Percentiles rank a stretch among this genome's conserved stretches.
Conservation (phyloP, 2,113 vertebrate species). For the Miniopterus natalensis region DNA sequence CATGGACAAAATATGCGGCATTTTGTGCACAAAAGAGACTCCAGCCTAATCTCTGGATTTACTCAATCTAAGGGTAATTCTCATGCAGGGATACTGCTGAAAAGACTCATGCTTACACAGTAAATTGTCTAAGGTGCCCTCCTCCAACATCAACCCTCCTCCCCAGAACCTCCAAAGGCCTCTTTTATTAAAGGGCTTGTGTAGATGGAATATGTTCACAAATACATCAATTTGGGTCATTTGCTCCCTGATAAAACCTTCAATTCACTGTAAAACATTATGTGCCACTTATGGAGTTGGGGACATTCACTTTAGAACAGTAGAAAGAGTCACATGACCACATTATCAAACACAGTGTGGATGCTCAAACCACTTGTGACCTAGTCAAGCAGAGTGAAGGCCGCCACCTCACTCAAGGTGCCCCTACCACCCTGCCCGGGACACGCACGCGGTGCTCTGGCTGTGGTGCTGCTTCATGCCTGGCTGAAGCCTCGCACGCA, state of each 20-base stretch:
- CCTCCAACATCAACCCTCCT: background rate
- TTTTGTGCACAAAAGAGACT: constrained; percentile 76
- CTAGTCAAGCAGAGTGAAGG: constrained; percentile 55
- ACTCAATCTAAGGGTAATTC: constrained; percentile 61
- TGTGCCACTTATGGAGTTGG: background rate
- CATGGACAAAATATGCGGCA: constrained; percentile 68
- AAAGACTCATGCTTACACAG: constrained; percentile 59
- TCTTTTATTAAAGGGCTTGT: constrained; percentile 65
- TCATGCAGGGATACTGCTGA: constrained; percentile 60
- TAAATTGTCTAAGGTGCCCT: constrained; percentile 50
- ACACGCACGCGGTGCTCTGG: background rate
- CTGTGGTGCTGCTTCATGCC: background rate
- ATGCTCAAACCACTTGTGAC: background rate
- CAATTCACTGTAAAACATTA: constrained; percentile 53
- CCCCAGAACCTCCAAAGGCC: constrained; percentile 15
- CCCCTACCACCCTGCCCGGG: background rate
- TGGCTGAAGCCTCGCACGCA: background rate
- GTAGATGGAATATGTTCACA: constrained; percentile 70
- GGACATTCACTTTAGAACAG: constrained; percentile 47
- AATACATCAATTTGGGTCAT: constrained; percentile 71
- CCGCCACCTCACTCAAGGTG: background rate
- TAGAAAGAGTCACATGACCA: constrained; percentile 4
- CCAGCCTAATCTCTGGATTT: constrained; percentile 77
- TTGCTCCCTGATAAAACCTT: constrained; percentile 48
- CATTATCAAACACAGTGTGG: constrained; percentile 35